Evolutionary conservation across 2,797 vertebrate genomes (phyloP), one percentile per base, ranked within the genome.

Genomic region (Parambassis ranga): DNA sequence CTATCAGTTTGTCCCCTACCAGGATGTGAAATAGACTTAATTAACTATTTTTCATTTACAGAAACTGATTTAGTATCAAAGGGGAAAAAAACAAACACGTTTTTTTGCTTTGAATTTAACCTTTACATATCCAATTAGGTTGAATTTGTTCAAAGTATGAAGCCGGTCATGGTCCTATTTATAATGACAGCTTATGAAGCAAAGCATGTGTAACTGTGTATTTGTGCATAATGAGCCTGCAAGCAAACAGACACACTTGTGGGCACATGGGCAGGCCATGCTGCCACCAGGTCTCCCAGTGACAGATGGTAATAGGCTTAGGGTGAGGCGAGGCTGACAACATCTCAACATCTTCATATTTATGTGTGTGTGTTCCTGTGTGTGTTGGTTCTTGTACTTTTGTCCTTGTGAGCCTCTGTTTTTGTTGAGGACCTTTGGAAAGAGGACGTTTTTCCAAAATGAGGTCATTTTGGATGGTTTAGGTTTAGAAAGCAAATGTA

Each of bases 291-390:
- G 77, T 81, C 75, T 76, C 71, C 32, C 55, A 65, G 79, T 84
- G 85, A 88, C 85, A 89, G 84, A 87, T 80, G 86, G 82, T 87
- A 86, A 89, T 86, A 81, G 78, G 75, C 62, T 71, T 61, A 52
- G 65, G 84, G 67, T 69, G 69, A 80, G 71, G 63, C 71, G 36
- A 61, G 74, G 75, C 78, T 79, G 84, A 83, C 82, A 78, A 61
- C 73, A 52, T 65, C 59, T 80, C 72, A 59, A 41, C 56, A 26
- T 71, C 47, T 81, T 66, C 37, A 66, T 68, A 30, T 66, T 14
- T 57, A 27, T 26, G 47, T 56, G 67, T 64, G 47, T 49, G 41
- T 44, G 65, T 31, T 16, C 37, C 50, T 71, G 41, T 53, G 36
- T 51, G 27, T 71, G 41, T 53, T 36, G 51, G 27, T 51, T 46